phyloP scores from a whole-genome alignment of 2,113 vertebrate species.

The Mandrillus leucophaeus region DNA sequence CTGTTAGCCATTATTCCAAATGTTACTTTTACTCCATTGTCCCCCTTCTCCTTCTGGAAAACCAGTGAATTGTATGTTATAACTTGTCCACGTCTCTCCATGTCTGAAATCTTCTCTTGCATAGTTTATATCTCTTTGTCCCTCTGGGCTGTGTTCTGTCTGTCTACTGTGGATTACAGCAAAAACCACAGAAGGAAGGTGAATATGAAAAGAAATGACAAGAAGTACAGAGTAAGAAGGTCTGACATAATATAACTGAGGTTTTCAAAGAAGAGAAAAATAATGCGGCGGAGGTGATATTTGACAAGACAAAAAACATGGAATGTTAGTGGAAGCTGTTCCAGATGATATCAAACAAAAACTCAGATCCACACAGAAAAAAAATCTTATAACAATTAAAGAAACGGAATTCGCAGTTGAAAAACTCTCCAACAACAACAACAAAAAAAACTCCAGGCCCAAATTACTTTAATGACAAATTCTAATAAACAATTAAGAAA shows the following conservation, averaged over 20 bases:
- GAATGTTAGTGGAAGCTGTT: not conserved
- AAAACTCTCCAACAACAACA: not conserved
- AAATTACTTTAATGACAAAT: not conserved
- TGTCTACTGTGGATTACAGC: not conserved
- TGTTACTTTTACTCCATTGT: not conserved
- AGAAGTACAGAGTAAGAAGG: not conserved
- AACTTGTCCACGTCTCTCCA: not conserved
- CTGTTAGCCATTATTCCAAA: not conserved
- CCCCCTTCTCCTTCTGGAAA: not conserved
- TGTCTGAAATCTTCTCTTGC: not conserved
- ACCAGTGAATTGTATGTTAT: not conserved
- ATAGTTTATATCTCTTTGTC: not conserved
- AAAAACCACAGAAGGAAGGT: not conserved
- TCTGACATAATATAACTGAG: not conserved
- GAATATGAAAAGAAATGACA: not conserved
- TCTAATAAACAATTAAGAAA: not conserved
- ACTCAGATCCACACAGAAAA: not conserved
- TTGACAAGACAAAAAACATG: not conserved
- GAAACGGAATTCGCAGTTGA: slow-evolving; percentile 4
- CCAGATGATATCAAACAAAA: not conserved
- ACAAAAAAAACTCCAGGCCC: not conserved
- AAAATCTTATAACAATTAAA: not conserved
- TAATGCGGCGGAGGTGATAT: not conserved
- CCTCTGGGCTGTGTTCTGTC: not conserved
- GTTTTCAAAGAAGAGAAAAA: not conserved